These are phyloP conservation scores for Metaphire vulgaris DNA, from an alignment of 1,140 invertebrate species.

Conservation along the genomic window DNA sequence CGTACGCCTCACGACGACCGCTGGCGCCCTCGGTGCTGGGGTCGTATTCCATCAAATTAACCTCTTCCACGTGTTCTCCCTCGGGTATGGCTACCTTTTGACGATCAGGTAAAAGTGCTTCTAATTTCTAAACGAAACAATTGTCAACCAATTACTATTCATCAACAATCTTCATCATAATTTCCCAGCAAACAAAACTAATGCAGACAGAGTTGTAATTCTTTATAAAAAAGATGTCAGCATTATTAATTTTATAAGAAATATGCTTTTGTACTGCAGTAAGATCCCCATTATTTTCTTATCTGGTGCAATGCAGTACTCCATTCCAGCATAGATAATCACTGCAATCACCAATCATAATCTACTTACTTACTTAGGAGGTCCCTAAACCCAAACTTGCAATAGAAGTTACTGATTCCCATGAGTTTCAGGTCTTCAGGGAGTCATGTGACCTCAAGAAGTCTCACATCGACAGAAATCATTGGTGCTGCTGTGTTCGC, in stretches of 20 bases:
- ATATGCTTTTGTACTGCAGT: not conserved
- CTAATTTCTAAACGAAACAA: conserved; percentile 56
- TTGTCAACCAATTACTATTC: not conserved
- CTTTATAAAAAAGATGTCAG: not conserved
- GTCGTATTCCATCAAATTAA: conserved; percentile 69
- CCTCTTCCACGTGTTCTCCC: conserved; percentile 73
- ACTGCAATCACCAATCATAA: too few relatives aligned
- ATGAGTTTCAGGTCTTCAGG: too few relatives aligned
- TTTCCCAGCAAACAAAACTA: not conserved
- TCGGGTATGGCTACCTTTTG: conserved; percentile 63
- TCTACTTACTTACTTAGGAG: too few relatives aligned
- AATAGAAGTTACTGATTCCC: too few relatives aligned
- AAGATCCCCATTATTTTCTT: not conserved
- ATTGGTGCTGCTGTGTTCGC: too few relatives aligned
- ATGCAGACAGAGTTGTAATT: not conserved
- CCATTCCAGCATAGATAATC: too few relatives aligned
- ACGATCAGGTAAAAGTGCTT: conserved; percentile 65
- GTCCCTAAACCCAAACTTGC: too few relatives aligned
- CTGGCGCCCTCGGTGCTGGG: conserved; percentile 54
- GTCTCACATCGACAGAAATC: too few relatives aligned
- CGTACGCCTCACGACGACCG: conserved; percentile 65
- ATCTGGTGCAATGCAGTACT: too few relatives aligned
- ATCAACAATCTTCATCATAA: not conserved
- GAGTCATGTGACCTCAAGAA: too few relatives aligned
- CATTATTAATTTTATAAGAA: not conserved